Conservation (phyloP, 2,888 invertebrate genomes). For the Drosophila hamatofila region DNA sequence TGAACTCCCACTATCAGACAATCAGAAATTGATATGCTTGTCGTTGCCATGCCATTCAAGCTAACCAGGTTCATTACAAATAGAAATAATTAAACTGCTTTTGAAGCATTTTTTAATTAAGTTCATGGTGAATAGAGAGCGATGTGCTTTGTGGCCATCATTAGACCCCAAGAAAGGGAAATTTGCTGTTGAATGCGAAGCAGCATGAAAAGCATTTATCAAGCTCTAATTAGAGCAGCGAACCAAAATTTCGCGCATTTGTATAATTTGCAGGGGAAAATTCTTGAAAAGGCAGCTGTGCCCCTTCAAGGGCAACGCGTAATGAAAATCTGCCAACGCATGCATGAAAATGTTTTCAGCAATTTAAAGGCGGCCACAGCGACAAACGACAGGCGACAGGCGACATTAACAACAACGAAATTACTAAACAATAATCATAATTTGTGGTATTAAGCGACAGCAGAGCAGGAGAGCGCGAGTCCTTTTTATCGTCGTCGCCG, state of each 20-base stretch:
- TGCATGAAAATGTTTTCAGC: conserved; percentile 51
- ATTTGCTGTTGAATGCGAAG: conserved; percentile 15
- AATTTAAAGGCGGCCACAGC: conserved; percentile 45
- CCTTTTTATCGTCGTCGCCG: conserved; percentile 17
- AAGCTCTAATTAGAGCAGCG: conserved; percentile 43
- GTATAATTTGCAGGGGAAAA: conserved; percentile 18
- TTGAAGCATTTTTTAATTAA: conserved; percentile 4
- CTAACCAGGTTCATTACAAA: not conserved
- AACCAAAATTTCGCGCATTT: conserved; percentile 21
- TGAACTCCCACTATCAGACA: not conserved
- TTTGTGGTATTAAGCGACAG: conserved; percentile 64
- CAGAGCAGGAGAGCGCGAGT: conserved; percentile 6
- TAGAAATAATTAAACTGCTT: conserved; percentile 7
- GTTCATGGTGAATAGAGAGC: not conserved
- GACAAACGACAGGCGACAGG: not conserved
- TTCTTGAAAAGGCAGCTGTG: conserved; percentile 27
- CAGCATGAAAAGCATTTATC: conserved; percentile 48
- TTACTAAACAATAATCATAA: conserved; percentile 77
- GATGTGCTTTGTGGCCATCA: not conserved
- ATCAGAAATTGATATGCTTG: not conserved
- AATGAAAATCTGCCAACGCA: conserved; percentile 46
- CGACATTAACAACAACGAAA: conserved; percentile 38
- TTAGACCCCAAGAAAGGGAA: conserved; percentile 15
- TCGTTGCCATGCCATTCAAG: too few species aligned
- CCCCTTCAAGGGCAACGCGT: conserved; percentile 7